A percentile compares a stretch with the other conserved stretches of the same genome.
Evolutionary conservation across 2,888 invertebrate species (phyloP).

Genomic region (Eilema depressum): DNA sequence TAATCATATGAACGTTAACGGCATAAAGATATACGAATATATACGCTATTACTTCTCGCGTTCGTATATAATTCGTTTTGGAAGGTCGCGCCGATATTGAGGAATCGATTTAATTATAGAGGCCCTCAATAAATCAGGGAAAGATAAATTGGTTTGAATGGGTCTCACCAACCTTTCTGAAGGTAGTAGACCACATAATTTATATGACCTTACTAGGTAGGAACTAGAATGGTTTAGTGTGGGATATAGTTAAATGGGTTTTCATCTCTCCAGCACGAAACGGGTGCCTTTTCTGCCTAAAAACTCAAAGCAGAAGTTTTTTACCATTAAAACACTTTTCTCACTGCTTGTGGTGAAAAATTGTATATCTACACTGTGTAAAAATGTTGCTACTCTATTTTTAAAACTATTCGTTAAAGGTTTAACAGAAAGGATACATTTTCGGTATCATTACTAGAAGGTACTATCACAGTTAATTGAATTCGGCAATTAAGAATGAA

Average conservation of each 20-base stretch:
- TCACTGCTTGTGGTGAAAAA: too few species aligned
- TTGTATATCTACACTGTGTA: too few species aligned
- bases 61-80: conserved; percentile 50
- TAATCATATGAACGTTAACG: conserved; percentile 23
- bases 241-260: not conserved
- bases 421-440: not conserved
- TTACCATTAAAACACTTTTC: too few species aligned
- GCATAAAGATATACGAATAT: conserved; percentile 21
- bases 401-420: not conserved
- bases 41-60: conserved; percentile 45
- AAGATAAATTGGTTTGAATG: conserved; percentile 72
- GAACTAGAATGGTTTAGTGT: not conserved
- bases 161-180: conserved; percentile 47
- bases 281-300: too few species aligned
- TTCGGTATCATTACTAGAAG: not conserved
- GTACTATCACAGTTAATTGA: not conserved
- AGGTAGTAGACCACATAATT: conserved; percentile 46
- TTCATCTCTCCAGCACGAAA: not conserved
- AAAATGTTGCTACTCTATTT: not conserved
- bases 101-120: conserved; percentile 62
- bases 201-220: conserved; percentile 27
- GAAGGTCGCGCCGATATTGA: conserved; percentile 68
- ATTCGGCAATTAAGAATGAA: conserved; percentile 1
- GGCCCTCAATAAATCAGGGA: conserved; percentile 54
- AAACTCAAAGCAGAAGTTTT: too few species aligned